These are phyloP conservation scores for Epizoanthus fatuus DNA, from an alignment of 92 coral and sea anemone genomes.

Conservation along the genomic window DNA sequence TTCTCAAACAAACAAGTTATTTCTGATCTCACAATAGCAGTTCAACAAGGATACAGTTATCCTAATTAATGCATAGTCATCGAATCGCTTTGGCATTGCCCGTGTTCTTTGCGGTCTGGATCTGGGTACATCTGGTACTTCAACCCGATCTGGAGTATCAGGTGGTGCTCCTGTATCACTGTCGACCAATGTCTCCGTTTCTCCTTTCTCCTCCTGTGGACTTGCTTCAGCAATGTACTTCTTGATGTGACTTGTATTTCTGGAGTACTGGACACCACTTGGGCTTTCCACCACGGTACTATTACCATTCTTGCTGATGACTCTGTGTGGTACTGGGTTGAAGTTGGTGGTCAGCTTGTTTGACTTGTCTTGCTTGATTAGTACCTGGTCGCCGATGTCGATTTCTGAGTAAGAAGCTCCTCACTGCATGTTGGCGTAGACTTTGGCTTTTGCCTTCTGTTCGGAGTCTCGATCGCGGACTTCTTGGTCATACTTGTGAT, in stretches of 20 bases:
- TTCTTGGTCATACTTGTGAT: constrained; percentile 13
- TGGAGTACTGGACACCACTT: too few species aligned
- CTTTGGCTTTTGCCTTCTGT: constrained; percentile 54
- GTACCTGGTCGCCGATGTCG: constrained; percentile 60
- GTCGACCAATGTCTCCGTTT: background rate
- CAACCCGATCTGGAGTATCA: background rate
- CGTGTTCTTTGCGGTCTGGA: too few species aligned
- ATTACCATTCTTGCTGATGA: constrained; percentile 60
- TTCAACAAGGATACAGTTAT: too few species aligned
- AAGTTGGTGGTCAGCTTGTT: constrained; percentile 60
- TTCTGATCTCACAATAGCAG: too few species aligned
- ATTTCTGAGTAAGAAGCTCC: constrained; percentile 32
- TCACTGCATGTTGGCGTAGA: constrained; percentile 48
- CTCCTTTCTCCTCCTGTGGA: background rate
- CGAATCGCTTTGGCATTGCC: too few species aligned
- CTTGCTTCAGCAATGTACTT: too few species aligned
- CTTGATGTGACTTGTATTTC: too few species aligned
- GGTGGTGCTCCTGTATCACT: constrained; percentile 43
- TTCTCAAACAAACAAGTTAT: too few species aligned
- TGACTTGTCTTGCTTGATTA: constrained; percentile 40
- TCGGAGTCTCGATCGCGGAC: constrained; percentile 32
- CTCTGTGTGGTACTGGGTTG: constrained; percentile 42
- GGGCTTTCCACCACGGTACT: constrained; percentile 29
- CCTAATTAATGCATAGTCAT: too few species aligned
- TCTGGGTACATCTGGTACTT: background rate